Conservation (phyloP, 2,797 vertebrate species). For the Semotilus atromaculatus region DNA sequence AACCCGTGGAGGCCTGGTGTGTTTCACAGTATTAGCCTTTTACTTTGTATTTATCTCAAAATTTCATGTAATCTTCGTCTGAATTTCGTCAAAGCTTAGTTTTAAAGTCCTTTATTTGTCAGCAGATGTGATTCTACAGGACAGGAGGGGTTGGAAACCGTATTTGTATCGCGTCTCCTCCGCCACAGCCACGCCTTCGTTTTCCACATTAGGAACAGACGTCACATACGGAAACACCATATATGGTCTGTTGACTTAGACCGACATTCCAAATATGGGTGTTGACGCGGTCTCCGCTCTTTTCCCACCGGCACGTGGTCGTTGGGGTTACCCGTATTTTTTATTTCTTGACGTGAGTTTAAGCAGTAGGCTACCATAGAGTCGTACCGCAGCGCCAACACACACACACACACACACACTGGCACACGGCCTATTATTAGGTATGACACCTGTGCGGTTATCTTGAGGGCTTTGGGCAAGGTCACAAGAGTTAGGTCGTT, state of each 20-base stretch:
- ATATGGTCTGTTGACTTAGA: slow-evolving; percentile 57
- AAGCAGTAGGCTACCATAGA: slow-evolving; percentile 31
- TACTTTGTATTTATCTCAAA: background rate
- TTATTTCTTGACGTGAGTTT: slow-evolving; percentile 68
- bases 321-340: slow-evolving; percentile 72
- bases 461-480: background rate
- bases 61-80: background rate
- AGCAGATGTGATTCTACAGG: slow-evolving; percentile 62
- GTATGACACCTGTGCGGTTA: slow-evolving; percentile 14
- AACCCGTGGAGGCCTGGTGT: background rate
- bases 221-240: slow-evolving; percentile 73
- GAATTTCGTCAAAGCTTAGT: slow-evolving; percentile 23
- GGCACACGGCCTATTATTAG: background rate
- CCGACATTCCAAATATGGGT: slow-evolving; percentile 73
- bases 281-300: slow-evolving; percentile 59
- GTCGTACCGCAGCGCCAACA: slow-evolving; percentile 47
- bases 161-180: slow-evolving; percentile 49
- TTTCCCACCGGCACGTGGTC: slow-evolving; percentile 71
- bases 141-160: slow-evolving; percentile 57
- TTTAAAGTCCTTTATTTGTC: slow-evolving; percentile 64
- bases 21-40: slow-evolving; percentile 8
- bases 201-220: slow-evolving; percentile 65
- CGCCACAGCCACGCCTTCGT: slow-evolving; percentile 59
- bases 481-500: background rate
- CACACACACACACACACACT: slow-evolving; percentile 27